Base-by-base conservation (phyloP, 30 jellyfish, hydroid and myxozoan species). In the Pelagia noctiluca region DNA sequence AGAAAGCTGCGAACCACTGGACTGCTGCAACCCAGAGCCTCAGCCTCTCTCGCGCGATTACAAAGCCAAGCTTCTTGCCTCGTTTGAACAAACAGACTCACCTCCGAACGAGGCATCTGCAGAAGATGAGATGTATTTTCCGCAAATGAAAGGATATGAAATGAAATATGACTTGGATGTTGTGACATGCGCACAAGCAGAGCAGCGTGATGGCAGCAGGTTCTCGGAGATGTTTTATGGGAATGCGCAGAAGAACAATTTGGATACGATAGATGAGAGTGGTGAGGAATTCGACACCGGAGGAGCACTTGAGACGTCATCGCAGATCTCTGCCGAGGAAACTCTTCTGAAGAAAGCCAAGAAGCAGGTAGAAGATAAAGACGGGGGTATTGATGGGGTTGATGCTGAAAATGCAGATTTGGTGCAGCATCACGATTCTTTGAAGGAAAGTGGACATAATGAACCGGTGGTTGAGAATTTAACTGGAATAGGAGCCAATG, bases 21-120 rank as follows among this genome's bases (percentile, higher is more conserved):
- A 8, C 26, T 68, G 82, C 64, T 71, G 34, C 57, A n/a, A 52
- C 29, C 63, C 38, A 12, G 80, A 37, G 26, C 77, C 8, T 16
- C 38, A 0, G 38, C 35, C 78, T 0, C 65, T 67, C 22, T 42
- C 64, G 25, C 46, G 35, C 21, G 68, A 70, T 28, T 82, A 82
- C 83, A 82, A 82, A 35, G 84, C 69, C 22, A 82, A 71, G 78
- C 71, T 82, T 22, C 66, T 82, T 30, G 92, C 92, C 80, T 68
- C 92, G 80, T 82, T 82, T 70, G 92, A 57, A 10, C 53, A 86
- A 23, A 68, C 85, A 0, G 36, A 65, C 75, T 31, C 86, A 37
- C 73, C 75, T 0, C 74, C 74, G 10, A 82, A 52, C 33, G 91
- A 81, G 38, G 65, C 28, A 47, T 73, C 30, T 18, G 84, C 62